Conservation (phyloP, 2,888 invertebrate species). For the Agrotis puta region DNA sequence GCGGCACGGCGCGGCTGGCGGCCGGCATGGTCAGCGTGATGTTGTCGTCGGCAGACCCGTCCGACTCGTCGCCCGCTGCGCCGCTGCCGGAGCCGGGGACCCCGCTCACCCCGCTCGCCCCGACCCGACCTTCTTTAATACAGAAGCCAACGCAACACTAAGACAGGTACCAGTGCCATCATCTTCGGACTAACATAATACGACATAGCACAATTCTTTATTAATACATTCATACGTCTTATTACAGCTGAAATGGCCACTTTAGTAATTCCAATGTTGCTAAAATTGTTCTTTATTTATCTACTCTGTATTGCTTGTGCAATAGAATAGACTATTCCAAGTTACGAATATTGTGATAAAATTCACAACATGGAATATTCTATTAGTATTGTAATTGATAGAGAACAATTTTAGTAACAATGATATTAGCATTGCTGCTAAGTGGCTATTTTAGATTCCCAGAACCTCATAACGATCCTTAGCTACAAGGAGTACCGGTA, state of each 20-base stretch:
- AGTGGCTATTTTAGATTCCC: too few species aligned
- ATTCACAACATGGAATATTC: too few species aligned
- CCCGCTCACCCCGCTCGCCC: constrained; percentile 52
- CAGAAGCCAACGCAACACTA: constrained; percentile 55
- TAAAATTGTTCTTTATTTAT: too few species aligned
- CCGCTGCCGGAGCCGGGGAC: constrained; percentile 34
- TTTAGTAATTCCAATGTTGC: too few species aligned
- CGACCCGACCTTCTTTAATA: constrained; percentile 65
- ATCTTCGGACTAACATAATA: constrained; percentile 7
- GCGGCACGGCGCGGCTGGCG: constrained; percentile 64
- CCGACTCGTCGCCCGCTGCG: constrained; percentile 84
- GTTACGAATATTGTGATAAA: too few species aligned
- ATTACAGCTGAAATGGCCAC: neutral
- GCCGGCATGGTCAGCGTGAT: constrained; percentile 91
- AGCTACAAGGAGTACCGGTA: too few species aligned
- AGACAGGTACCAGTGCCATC: constrained; percentile 15
- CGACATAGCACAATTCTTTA: constrained; percentile 6
- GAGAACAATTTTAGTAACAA: too few species aligned
- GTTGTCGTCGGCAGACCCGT: constrained; percentile 91
- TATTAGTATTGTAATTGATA: too few species aligned
- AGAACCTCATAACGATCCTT: too few species aligned
- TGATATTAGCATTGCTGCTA: too few species aligned
- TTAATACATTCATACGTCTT: neutral
- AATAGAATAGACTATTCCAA: too few species aligned
- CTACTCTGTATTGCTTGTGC: too few species aligned